Evolutionary conservation across 2,797 vertebrate genomes (phyloP).

Genomic region (Pipistrellus nathusii): DNA sequence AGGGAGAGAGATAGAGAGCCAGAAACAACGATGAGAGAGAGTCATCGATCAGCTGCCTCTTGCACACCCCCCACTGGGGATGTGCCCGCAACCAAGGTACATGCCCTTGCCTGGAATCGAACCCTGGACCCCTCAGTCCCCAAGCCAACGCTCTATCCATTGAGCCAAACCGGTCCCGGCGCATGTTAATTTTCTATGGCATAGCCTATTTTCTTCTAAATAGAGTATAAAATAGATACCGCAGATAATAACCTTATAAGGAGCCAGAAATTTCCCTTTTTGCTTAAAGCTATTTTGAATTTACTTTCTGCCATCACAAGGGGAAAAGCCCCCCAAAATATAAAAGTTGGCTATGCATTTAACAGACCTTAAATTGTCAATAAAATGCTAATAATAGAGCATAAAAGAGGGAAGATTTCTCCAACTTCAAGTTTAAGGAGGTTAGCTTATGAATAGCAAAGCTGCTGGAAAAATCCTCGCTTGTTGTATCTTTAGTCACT

Average conservation of each 20-base stretch:
- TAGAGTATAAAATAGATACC: not conserved
- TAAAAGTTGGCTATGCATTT: not conserved
- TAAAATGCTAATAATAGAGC: slow-evolving; percentile 1
- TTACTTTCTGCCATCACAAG: not conserved
- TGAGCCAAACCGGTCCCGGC: no score
- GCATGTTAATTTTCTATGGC: not conserved
- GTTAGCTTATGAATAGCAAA: not conserved
- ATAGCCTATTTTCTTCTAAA: not conserved
- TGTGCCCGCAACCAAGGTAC: no score
- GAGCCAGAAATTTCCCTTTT: not conserved
- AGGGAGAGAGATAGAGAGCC: no score
- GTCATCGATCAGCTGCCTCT: no score
- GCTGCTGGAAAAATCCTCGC: not conserved
- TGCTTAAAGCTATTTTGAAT: slow-evolving; percentile 17
- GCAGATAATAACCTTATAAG: not conserved
- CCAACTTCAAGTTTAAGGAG: not conserved
- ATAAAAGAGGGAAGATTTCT: not conserved
- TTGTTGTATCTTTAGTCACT: not conserved
- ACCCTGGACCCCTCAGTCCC: no score
- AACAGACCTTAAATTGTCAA: not conserved
- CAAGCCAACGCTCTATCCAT: no score
- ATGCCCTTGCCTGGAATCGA: no score
- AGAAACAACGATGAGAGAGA: no score
- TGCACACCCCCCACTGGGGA: no score
- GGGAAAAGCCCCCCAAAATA: not conserved